Evolutionary conservation across 2,888 invertebrate genomes (phyloP).

Genomic region (Amphimallon solstitiale): DNA sequence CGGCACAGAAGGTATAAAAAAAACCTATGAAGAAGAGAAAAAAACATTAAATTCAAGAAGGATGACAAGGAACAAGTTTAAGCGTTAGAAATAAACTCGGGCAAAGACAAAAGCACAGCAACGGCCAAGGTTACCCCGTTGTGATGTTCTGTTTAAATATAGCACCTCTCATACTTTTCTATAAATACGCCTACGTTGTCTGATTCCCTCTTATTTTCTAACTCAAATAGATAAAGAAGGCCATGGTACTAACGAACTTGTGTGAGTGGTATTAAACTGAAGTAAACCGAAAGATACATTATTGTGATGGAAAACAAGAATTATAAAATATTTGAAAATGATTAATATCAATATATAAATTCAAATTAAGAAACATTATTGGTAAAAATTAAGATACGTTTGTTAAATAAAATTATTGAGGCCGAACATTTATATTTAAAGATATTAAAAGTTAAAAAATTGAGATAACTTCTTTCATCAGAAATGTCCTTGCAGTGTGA

Average conservation of each 20-base stretch:
- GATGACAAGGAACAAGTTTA: conserved; percentile 26
- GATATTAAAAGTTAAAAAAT: too few species aligned
- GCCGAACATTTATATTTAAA: too few species aligned
- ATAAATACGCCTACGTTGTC: conserved; percentile 48
- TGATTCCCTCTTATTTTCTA: conserved; percentile 30
- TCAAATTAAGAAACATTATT: too few species aligned
- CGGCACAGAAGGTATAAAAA: too few species aligned
- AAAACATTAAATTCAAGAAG: conserved; percentile 5
- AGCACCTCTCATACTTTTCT: conserved; percentile 45
- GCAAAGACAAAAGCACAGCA: conserved; percentile 43
- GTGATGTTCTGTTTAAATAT: conserved; percentile 47
- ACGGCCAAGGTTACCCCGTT: conserved; percentile 46
- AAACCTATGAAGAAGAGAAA: too few species aligned
- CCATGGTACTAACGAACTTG: background rate
- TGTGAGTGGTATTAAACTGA: background rate
- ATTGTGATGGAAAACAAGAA: too few species aligned
- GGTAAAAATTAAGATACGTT: too few species aligned
- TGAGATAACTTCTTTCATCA: too few species aligned
- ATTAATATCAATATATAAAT: too few species aligned
- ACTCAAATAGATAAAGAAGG: conserved; percentile 10
- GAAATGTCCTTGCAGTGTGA: too few species aligned
- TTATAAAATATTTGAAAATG: too few species aligned
- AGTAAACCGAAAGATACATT: background rate
- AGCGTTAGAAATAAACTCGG: conserved; percentile 37
- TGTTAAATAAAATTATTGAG: too few species aligned